Conservation (phyloP, 2,888 invertebrate species). For the Craniophora ligustri region DNA sequence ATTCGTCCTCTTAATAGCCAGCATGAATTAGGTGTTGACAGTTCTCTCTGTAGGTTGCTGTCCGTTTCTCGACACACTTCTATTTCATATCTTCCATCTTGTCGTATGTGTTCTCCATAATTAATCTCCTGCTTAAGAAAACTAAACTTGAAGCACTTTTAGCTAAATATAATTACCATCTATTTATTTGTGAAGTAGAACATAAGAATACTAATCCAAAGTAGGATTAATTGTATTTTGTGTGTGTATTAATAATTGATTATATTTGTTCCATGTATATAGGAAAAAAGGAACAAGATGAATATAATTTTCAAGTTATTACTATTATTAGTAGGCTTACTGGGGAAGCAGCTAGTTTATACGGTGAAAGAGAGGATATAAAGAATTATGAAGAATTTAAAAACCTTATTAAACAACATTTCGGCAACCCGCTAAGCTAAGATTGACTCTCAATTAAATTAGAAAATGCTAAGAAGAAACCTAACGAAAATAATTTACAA, state of each 20-base stretch:
- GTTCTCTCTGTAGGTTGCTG: neutral
- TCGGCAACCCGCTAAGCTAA: constrained; percentile 11
- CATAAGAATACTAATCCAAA: no score
- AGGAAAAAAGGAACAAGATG: constrained; percentile 3
- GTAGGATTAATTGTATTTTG: no score
- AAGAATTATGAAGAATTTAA: constrained; percentile 19
- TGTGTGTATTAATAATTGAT: no score
- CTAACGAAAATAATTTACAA: constrained; percentile 24
- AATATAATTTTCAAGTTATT: constrained; percentile 19
- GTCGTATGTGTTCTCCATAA: neutral
- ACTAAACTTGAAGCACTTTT: no score
- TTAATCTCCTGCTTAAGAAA: constrained; percentile 6
- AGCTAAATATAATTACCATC: no score
- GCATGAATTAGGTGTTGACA: neutral
- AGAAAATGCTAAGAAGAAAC: constrained; percentile 17
- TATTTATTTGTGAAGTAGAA: no score
- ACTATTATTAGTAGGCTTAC: constrained; percentile 23
- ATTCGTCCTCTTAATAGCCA: neutral
- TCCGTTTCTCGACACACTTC: neutral
- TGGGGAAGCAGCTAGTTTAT: constrained; percentile 23
- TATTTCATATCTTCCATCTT: neutral
- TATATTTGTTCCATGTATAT: constrained; percentile 8
- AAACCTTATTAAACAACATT: constrained; percentile 15
- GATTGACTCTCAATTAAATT: constrained; percentile 29
- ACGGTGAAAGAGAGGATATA: constrained; percentile 26